phyloP scores from a whole-genome alignment of 1,140 invertebrate genomes.

The Liolophura sinensis region DNA sequence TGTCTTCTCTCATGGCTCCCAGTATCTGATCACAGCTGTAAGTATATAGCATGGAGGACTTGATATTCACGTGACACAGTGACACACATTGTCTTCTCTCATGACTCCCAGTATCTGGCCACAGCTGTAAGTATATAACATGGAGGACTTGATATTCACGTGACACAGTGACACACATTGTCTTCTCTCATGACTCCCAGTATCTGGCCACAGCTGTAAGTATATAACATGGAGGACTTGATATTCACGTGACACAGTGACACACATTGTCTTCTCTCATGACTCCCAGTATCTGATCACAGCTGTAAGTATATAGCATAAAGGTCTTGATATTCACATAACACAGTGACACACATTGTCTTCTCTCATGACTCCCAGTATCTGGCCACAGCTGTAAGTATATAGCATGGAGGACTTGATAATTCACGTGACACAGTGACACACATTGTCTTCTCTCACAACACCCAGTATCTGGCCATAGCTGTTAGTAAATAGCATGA shows the following conservation, averaged over 20 bases:
- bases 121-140: no score
- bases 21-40: conserved; percentile 57
- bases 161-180: no score
- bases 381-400: conserved; percentile 58
- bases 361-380: conserved; percentile 56
- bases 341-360: conserved; percentile 54
- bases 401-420: no score
- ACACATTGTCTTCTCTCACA: conserved; percentile 54
- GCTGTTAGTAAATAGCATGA: no score
- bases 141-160: no score
- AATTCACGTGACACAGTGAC: conserved; percentile 54
- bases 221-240: no score
- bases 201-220: no score
- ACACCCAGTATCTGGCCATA: conserved; percentile 54
- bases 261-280: conserved; percentile 56
- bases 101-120: no score
- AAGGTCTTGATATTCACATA: conserved; percentile 50
- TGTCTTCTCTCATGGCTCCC: conserved; percentile 53
- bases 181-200: no score
- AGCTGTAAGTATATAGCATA: conserved; percentile 43
- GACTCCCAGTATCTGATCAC: conserved; percentile 55
- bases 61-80: no score
- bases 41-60: no score
- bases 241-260: conserved; percentile 53
- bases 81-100: no score